Conservation (phyloP, 1,140 invertebrate species). For the Radopholus similis region DNA sequence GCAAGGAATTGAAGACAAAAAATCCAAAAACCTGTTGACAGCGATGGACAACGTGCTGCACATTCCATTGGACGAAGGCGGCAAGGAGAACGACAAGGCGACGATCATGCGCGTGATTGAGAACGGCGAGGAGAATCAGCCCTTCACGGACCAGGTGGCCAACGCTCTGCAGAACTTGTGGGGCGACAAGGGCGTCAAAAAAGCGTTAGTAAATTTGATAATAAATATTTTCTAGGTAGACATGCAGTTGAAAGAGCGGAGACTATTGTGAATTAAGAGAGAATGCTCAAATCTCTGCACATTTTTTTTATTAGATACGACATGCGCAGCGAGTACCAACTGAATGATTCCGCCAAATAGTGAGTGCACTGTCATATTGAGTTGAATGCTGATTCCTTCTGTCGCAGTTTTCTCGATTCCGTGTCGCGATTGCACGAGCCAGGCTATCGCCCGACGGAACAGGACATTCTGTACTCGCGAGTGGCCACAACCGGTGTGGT, state of each 20-base stretch:
- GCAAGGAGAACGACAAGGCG: constrained; percentile 34
- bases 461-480: constrained; percentile 91
- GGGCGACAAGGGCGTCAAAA: constrained; percentile 48
- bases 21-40: no score
- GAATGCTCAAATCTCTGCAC: no score
- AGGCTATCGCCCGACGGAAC: constrained; percentile 88
- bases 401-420: constrained; percentile 83
- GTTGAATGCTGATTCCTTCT: background rate
- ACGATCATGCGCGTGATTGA: constrained; percentile 41
- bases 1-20: constrained; percentile 66
- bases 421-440: constrained; percentile 84
- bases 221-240: no score
- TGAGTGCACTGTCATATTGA: constrained; percentile 9
- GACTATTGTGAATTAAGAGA: no score
- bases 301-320: no score
- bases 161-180: constrained; percentile 40
- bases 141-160: constrained; percentile 41
- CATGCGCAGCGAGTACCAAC: constrained; percentile 49
- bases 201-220: no score
- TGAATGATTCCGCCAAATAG: constrained; percentile 60
- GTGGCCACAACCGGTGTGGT: constrained; percentile 76
- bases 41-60: constrained; percentile 82
- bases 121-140: constrained; percentile 42
- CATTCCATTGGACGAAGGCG: constrained; percentile 63
- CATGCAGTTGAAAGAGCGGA: no score